Evolutionary conservation across 2,888 invertebrate species (phyloP), one percentile per base, ranked within the genome.

Genomic region (Thalpophila matura): DNA sequence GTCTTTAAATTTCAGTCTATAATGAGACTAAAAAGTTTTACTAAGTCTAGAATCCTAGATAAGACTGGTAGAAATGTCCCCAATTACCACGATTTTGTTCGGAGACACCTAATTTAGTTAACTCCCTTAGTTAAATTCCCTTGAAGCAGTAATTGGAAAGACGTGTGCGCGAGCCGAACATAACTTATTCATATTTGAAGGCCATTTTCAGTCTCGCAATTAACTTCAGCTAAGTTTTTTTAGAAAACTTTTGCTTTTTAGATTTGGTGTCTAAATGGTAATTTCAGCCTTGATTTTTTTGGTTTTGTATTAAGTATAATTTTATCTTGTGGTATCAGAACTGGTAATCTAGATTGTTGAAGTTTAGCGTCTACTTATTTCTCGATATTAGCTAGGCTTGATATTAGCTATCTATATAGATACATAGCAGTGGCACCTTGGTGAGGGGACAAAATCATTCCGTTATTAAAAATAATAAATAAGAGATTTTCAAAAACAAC

Each of bases 141-240:
- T 76, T 58, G 59, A 38, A 61, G 72, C 60, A 51, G 65, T 57
- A 74, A 62, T 65, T 55, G 47, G 63, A 38, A 46, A 53, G 60
- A 74, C 67, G 57, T 70, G 50, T 71, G 71, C 66, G 54, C 58
- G 46, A 37, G 24, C 53, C 49, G 45, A 63, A 49, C 51, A 40
- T 78, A 53, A 78, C 59, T 80, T 74, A 80, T 80, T 80, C 74
- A 80, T 76, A 76, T 78, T 76, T 69, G 43, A 70, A 78, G 40
- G 74, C 71, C 65, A 68, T 76, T 78, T 61, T 45, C 20, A 76
- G 71, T 61, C 65, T 67, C 26, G 59, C 61, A 80, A 78, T 61
- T 74, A 53, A 56, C 63, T 37, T 38, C 7, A 27, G 29, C 20
- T 35, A 37, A 74, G 53, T 54, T 74, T 60, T 50, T 61, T 22